Base-by-base conservation (phyloP, 2,888 invertebrate species). In the Acleris emargana region DNA sequence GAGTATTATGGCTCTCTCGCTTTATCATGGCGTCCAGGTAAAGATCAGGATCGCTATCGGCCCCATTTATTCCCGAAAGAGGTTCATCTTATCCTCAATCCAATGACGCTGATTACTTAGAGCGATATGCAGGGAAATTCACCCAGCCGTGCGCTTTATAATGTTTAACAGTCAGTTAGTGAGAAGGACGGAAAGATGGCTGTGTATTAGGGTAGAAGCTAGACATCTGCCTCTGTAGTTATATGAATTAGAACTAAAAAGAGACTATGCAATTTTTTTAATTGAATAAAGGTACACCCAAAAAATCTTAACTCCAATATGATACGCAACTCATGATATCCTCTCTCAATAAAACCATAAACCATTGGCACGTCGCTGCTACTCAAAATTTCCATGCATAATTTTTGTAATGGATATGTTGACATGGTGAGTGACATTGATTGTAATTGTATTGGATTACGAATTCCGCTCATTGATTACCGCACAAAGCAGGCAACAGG, bases 21-120 rank as follows among this genome's bases (percentile, higher is more conserved):
- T 67, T 67, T 50, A 63, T 63, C 55, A 67, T 47, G 52, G 54
- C 63, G 59, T 42, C 50, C 58, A 64, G 64, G 64, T 64, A 60
- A 53, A 42, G 55, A 52, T 52, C 61, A 53, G 11, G 32, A 32
- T 1, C 25, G 25, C 25, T 25, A 25, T 13, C 38, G 55, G 54
- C 62, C 69, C 62, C 67, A 68, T 64, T 67, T 67, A 69, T 64
- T 64, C 68, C 64, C 67, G 62, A 42, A 67, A 67, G 51, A 64
- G 64, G 61, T 62, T 69, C 68, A 69, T 71, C 71, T 69, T 67
- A 64, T 60, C 64, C 68, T 58, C 67, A 68, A 69, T 69, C 71
- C 64, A 69, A 68, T 68, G 62, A 62, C 25, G 61, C 58, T 66
- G 68, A 71, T 71, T 68, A 68, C 69, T 67, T 64, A 62, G 55